These are phyloP conservation scores for Spizella passerina DNA, from an alignment of 2,797 vertebrate genomes.

Conservation along the genomic window DNA sequence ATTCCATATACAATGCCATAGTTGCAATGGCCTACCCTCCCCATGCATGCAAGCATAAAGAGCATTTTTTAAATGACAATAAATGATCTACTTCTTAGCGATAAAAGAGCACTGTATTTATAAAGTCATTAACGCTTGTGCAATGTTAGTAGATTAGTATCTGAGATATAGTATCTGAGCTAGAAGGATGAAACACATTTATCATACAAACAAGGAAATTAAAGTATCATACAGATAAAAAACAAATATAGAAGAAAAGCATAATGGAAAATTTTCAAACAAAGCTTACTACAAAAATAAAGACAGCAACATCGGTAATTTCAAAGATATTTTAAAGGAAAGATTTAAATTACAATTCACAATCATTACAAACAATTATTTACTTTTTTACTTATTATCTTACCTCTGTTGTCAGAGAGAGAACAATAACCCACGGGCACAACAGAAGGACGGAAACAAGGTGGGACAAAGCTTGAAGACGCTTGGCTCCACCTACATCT, in stretches of 20 bases:
- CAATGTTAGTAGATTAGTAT: not conserved
- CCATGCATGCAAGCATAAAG: not conserved
- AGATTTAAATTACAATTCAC: not conserved
- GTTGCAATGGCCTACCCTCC: not conserved
- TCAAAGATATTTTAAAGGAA: not conserved
- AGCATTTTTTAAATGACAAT: not conserved
- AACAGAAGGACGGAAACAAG: conserved; percentile 89
- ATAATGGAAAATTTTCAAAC: not conserved
- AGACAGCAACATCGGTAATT: not conserved
- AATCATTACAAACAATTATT: not conserved
- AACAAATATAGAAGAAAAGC: not conserved
- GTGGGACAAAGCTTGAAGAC: conserved; percentile 93
- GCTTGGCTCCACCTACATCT: conserved; percentile 93
- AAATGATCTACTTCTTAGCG: not conserved
- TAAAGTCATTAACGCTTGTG: not conserved
- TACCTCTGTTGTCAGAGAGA: conserved; percentile 93
- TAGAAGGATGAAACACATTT: not conserved
- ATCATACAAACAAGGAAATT: not conserved
- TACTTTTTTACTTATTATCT: conserved; percentile 23
- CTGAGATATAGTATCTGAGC: not conserved
- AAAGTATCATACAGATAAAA: not conserved
- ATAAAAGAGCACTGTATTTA: not conserved
- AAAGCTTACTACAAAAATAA: conserved; percentile 2
- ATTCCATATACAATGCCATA: not conserved
- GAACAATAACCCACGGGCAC: conserved; percentile 92